Evolutionary conservation across 2,888 invertebrate genomes (phyloP), one percentile per base, ranked within the genome.

Genomic region (Aphodius sticticus): DNA sequence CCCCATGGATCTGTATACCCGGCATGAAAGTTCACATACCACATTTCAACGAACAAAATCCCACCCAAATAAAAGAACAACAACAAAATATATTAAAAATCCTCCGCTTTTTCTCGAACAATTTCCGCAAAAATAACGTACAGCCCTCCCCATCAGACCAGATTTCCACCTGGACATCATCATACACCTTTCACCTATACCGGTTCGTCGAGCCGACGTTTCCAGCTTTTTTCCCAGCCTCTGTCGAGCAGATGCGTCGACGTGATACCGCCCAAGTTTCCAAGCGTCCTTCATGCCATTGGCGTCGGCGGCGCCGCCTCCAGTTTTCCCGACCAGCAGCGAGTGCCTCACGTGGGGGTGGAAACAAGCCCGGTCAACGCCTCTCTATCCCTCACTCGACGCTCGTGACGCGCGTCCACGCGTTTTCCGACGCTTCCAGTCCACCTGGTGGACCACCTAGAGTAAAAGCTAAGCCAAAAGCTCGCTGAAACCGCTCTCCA

Each of bases 281-380:
- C 82, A 81, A 83, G 83, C 83, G 83, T 83, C 87, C 84, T 83
- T 82, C 83, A 86, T 87, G 87, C 86, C 86, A 88, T 88, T 88
- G 88, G 88, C 88, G 88, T 88, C 88, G 86, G 83, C 84, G 82
- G 87, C 85, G 86, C 87, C 88, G 88, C 88, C 88, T 87, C 84
- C 87, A 84, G 84, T 84, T 82, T 86, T 84, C 84, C 86, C 83
- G 84, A 82, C 85, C 84, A 83, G 84, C 84, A 83, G 85, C 84
- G 84, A 83, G 82, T 81, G 81, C 81, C 81, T 82, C 80, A 84
- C 85, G 87, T 86, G 87, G 87, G 87, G 85, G 87, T 87, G 85
- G 86, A 86, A 87, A 82, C 82, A 84, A 81, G 82, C 81, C 80
- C 81, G 84, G 86, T 86, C 83, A 85, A 85, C 87, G 86, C 88